Percentiles rank a stretch among this genome's conserved stretches.
These are phyloP conservation scores for Phaenicophaeus curvirostris DNA, from an alignment of 2,797 vertebrate species.

Conservation along the genomic window DNA sequence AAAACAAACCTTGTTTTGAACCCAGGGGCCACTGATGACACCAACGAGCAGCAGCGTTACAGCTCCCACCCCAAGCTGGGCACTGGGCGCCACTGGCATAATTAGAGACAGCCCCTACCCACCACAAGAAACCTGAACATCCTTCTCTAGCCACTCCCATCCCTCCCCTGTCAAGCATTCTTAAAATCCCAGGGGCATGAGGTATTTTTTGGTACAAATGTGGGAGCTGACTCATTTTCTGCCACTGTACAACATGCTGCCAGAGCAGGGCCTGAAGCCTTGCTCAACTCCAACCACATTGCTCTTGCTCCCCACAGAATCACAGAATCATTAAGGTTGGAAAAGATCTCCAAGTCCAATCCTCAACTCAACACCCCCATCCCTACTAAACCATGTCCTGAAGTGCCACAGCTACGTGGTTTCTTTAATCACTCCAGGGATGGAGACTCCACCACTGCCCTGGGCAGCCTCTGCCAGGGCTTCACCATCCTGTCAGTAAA, in stretches of 20 bases:
- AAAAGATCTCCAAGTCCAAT: too few species aligned
- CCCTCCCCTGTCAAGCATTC: not conserved
- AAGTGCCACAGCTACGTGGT: too few species aligned
- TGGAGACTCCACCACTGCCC: too few species aligned
- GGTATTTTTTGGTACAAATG: not conserved
- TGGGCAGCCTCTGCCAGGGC: too few species aligned
- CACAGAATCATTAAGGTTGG: too few species aligned
- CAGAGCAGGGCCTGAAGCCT: not conserved
- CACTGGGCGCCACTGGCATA: not conserved
- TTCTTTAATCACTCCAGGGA: too few species aligned
- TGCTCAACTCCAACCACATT: rapidly evolving
- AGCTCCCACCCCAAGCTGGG: not conserved
- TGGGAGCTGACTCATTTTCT: not conserved
- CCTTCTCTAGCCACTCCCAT: not conserved
- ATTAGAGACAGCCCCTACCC: not conserved
- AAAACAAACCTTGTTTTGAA: not conserved
- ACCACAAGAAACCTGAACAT: not conserved
- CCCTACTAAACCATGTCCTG: too few species aligned
- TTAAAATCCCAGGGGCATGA: not conserved
- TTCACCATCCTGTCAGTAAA: too few species aligned
- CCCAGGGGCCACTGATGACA: not conserved
- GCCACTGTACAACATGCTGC: not conserved
- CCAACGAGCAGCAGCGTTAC: not conserved
- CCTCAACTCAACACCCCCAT: too few species aligned
- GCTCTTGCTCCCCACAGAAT: not conserved